Conservation (phyloP, 2,797 vertebrate genomes). For the Betta splendens region DNA sequence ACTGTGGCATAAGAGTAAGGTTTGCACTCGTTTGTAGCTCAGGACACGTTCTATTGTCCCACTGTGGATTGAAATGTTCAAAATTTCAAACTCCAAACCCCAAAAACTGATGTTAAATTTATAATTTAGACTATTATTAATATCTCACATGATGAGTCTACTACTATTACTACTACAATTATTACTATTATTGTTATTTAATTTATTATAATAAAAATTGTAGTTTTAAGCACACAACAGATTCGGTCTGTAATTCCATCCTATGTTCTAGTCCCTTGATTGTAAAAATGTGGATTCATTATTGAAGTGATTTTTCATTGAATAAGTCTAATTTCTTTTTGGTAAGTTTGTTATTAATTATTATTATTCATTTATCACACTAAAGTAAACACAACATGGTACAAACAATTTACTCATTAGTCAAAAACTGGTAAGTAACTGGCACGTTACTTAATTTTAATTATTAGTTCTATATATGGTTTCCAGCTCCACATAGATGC, state of each 20-base stretch:
- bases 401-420: not conserved
- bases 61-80: no score
- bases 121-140: no score
- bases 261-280: no score
- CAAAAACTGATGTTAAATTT: not conserved
- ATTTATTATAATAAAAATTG: no score
- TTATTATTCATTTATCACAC: not conserved
- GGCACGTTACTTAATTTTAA: not conserved
- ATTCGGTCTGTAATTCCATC: no score
- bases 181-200: no score
- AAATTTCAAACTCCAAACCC: no score
- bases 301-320: not conserved
- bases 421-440: not conserved
- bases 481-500: not conserved
- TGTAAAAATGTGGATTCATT: not conserved
- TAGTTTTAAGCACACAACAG: no score
- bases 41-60: not conserved
- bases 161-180: no score
- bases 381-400: not conserved
- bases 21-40: conserved; percentile 25
- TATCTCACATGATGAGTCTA: no score
- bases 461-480: not conserved
- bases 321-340: not conserved
- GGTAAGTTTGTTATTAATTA: not conserved
- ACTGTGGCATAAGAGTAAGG: conserved; percentile 8